phyloP scores from a whole-genome alignment of 2,888 invertebrate genomes.

The Biston betularia region DNA sequence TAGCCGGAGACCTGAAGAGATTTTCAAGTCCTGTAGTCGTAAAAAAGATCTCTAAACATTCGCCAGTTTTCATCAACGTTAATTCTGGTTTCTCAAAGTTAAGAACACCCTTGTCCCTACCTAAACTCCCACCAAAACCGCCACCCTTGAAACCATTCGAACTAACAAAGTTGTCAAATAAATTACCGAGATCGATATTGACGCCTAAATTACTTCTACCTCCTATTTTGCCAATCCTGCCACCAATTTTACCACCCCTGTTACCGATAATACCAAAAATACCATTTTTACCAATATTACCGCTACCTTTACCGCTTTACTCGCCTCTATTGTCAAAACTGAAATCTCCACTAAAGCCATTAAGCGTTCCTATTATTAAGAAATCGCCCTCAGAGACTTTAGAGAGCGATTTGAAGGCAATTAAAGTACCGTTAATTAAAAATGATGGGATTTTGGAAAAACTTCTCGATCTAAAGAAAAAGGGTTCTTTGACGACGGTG shows the following conservation, averaged over 20 bases:
- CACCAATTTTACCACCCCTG: constrained; percentile 45
- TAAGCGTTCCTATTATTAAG: constrained; percentile 55
- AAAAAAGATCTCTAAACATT: constrained; percentile 55
- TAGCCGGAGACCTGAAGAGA: constrained; percentile 61
- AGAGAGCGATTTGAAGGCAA: constrained; percentile 51
- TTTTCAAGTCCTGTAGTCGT: constrained; percentile 55
- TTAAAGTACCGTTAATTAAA: constrained; percentile 41
- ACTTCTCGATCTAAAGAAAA: constrained; percentile 59
- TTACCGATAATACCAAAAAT: constrained; percentile 47
- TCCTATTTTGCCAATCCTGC: constrained; percentile 45
- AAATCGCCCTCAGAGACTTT: constrained; percentile 52
- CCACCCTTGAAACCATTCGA: constrained; percentile 39
- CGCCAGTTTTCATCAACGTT: constrained; percentile 65
- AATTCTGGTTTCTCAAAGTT: constrained; percentile 49
- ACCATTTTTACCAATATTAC: constrained; percentile 45
- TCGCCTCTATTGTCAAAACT: constrained; percentile 35
- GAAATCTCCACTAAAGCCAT: constrained; percentile 48
- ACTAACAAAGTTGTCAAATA: constrained; percentile 34
- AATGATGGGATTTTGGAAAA: constrained; percentile 54
- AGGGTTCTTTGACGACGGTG: constrained; percentile 59
- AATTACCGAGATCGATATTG: constrained; percentile 41
- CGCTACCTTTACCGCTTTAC: constrained; percentile 41
- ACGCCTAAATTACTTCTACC: constrained; percentile 46
- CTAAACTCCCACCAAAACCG: constrained; percentile 49
- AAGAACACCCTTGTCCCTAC: constrained; percentile 39